Conservation (phyloP, 2,888 invertebrate genomes). For the Trachelus stipa region DNA sequence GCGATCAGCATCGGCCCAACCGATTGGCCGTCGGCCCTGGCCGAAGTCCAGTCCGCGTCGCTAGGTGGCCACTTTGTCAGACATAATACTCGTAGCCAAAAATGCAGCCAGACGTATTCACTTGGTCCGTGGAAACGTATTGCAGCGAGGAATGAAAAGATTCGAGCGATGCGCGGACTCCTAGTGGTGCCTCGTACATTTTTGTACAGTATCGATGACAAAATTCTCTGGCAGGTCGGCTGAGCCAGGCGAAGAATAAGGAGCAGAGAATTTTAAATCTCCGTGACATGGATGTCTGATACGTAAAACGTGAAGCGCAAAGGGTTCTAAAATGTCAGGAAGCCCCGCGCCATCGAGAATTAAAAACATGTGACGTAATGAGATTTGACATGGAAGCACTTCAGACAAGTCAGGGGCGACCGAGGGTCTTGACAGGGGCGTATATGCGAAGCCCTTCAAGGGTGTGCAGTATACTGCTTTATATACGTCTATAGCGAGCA, state of each 20-base stretch:
- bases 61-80: constrained; percentile 13
- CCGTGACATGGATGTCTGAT: too few relatives aligned
- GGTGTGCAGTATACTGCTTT: too few relatives aligned
- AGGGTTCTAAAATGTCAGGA: constrained; percentile 11
- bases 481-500: constrained; percentile 27
- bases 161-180: too few relatives aligned
- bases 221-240: background rate
- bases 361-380: constrained; percentile 55
- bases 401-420: constrained; percentile 22
- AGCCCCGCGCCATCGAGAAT: constrained; percentile 22
- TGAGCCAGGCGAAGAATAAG: constrained; percentile 9
- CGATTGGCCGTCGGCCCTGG: constrained; percentile 52
- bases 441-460: constrained; percentile 9
- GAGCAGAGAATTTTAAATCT: background rate
- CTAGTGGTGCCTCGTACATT: too few relatives aligned
- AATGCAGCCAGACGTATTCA: constrained; percentile 50
- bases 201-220: too few relatives aligned
- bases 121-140: constrained; percentile 26
- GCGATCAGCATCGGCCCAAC: constrained; percentile 34
- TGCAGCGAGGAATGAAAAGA: constrained; percentile 8
- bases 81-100: constrained; percentile 37
- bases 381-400: constrained; percentile 60
- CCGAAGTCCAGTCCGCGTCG: constrained; percentile 46
- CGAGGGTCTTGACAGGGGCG: constrained; percentile 2
- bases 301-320: too few relatives aligned